Evolutionary conservation across 2,888 invertebrate species (phyloP).

Genomic region (Harpagoxenus sublaevis): DNA sequence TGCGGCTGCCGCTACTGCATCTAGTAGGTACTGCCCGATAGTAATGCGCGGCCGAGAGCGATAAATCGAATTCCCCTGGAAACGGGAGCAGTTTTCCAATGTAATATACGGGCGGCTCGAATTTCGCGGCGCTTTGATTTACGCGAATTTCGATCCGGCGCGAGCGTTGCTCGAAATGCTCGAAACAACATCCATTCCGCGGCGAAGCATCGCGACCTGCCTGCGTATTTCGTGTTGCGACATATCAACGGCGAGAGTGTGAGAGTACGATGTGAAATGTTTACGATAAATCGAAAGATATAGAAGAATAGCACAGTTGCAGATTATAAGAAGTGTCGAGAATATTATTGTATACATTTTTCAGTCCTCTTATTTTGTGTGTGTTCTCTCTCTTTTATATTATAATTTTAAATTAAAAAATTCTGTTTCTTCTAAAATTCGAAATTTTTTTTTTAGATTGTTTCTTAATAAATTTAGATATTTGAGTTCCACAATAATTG

Average conservation of each 20-base stretch:
- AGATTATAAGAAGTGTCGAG: neutral
- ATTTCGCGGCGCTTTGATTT: constrained; percentile 58
- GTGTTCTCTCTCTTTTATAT: neutral
- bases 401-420: neutral
- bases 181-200: constrained; percentile 47
- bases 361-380: neutral
- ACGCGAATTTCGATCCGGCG: constrained; percentile 43
- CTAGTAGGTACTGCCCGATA: constrained; percentile 13
- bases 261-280: constrained; percentile 8
- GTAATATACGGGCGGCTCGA: constrained; percentile 52
- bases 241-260: constrained; percentile 17
- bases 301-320: constrained; percentile 1
- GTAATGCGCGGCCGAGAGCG: constrained; percentile 32
- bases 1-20: constrained; percentile 18
- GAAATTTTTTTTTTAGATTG: neutral
- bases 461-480: neutral
- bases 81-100: constrained; percentile 49
- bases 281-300: constrained; percentile 31
- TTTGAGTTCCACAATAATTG: neutral
- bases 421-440: neutral
- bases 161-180: constrained; percentile 27
- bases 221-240: constrained; percentile 16
- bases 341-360: neutral
- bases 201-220: constrained; percentile 10
- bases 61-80: constrained; percentile 52